Evolutionary conservation across 2,797 vertebrate species (phyloP), one percentile per base, ranked within the genome.

Genomic region (Gymnoscopelus braueri): DNA sequence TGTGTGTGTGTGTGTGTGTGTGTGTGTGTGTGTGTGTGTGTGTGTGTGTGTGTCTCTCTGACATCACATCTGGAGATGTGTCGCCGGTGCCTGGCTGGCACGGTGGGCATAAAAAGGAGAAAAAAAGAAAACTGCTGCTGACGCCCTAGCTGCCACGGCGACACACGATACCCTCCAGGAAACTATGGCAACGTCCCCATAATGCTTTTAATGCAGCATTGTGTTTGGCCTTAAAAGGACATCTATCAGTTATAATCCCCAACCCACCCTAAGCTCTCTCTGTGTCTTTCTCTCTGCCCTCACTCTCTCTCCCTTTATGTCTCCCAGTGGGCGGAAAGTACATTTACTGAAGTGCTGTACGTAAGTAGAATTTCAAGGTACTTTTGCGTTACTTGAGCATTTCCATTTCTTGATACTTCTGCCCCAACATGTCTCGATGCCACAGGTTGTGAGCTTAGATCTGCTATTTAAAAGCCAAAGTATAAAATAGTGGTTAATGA

Each of bases 151-250:
- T 49, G 51, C 51, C 52, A 29, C 47, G 19, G 47, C 59, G 53
- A 67, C 57, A 53, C 74, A 68, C 19, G 9, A 63, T n/a, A 59
- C 57, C 77, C 11, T 87, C 84, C 87, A 85, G 87, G 83, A 88
- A 86, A 90, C 77, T 81, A 84, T 59, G 72, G 79, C 69, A 58
- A 67, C 63, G 10, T 65, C 69, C 51, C 53, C 3, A 15, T 70
- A 84, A 91, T 90, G 84, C 89, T 77, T 78, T 87, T 90, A 89
- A 92, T 86, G 86, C 80, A 77, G 59, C 13, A 29, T 66, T 67
- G 48, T 47, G 70, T 81, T 75, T 78, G 80, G 71, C 70, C 79
- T 39, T 81, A 86, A 88, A 88, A 81, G 72, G 65, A 57, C 78
- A 83, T 86, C 77, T 79, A 83, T 87, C 74, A 59, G 69, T 69